Base-by-base conservation (phyloP, 1,140 invertebrate species). In the Lineus longissimus region DNA sequence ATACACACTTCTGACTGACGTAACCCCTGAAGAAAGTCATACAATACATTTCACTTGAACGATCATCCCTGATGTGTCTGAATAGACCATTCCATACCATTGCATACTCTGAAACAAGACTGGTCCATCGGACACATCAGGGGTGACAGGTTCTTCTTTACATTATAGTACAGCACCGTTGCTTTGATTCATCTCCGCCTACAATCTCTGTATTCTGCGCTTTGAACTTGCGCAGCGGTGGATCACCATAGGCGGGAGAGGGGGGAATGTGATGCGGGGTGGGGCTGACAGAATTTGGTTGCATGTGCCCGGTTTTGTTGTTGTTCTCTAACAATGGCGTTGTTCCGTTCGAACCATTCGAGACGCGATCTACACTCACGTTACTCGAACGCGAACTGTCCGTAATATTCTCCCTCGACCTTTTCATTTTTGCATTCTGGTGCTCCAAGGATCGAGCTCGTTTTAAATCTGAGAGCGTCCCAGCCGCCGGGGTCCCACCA, bases 161-260 rank as follows among this genome's bases (percentile, higher is more conserved):
- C 41, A 61, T 25, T 57, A 61, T 61, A 54, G 45, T 55, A 54
- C 60, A 61, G 33, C 60, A 61, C 17, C 55, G 15, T 9, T 57
- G 41, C 29, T 47, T 57, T 9, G 17, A 29, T 2, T 30, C 17
- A 36, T 63, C 61, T 15, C 47, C 61, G 2, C 61, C 62, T 19
- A 64, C 41, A 23, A 64, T 59, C 22, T 64, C 62, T 22, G 31
- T 22, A 15, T 40, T 47, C 2, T 36, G 23, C 27, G 62, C 56
- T 19, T 31, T 64, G 56, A 59, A 64, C 4, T 43, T 59, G 15
- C 36, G 55, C 29, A 60, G 25, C 45, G 41, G 62, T 7, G 23
- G 56, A 13, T 60, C 62, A 13, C 13, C 33, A 25, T 57, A 57
- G 19, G 55, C 55, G 7, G 23, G 23, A 7, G 23, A 57, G 19